Evolutionary conservation across 1,140 invertebrate genomes (phyloP), one percentile per base, ranked within the genome.

Genomic region (Batillaria attramentaria): DNA sequence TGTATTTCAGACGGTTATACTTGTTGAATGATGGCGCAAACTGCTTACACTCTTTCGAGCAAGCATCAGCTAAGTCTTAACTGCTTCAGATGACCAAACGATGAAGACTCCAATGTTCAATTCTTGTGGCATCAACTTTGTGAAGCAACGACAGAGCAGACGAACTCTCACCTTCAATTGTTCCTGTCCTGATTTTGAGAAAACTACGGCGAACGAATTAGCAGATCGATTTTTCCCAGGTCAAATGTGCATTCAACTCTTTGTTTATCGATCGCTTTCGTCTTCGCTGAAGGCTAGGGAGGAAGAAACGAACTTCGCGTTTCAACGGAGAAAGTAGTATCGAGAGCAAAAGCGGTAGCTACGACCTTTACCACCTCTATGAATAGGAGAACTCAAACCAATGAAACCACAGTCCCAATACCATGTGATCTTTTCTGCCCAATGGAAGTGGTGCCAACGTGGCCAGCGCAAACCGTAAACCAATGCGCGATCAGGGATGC

Each of bases 401-500:
- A 85, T 86, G 4, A 83, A 60, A 78, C 18, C 2, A n/a, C 5
- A 24, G 20, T 10, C n/a, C 50, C 70, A 10, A 46, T 24, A 72
- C 60, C 84, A 84, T 57, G 82, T 86, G 85, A 78, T 69, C 13
- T 33, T 1, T 16, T 35, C 37, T 1, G 68, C 54, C 87, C 85
- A 87, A 87, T 87, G 74, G 81, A 72, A 74, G 41, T 42, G 13
- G 31, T 84, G 84, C 82, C 84, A 85, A 85, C 87, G 85, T 88
- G 87, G 85, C 80, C 57, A 60, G 13, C 35, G 33, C 43, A 42
- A 66, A 66, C 54, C 70, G 62, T 41, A 41, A 76, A 78, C 78
- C 80, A 78, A 74, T 57, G 74, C 8, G 24, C 33, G 13, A 72
- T 41, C 13, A 1, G 10, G 39, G 35, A 28, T 46, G 33, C 28